Evolutionary conservation across 2,888 invertebrate species (phyloP), one percentile per base, ranked within the genome.

Genomic region (Leptodirus hochenwartii): DNA sequence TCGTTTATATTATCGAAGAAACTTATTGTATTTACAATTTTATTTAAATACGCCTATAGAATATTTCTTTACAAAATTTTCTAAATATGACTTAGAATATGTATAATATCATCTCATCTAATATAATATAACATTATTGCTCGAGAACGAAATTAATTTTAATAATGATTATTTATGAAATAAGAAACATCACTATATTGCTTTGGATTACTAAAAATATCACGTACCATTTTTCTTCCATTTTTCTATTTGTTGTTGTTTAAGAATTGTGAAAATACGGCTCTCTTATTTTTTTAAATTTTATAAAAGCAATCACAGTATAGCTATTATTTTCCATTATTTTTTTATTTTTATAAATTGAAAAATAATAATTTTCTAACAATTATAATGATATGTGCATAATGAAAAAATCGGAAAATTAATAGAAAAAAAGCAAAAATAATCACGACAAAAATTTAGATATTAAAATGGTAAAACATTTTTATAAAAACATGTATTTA

Each of bases 141-240:
- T n/a, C n/a, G n/a, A n/a, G n/a, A n/a, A n/a, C n/a, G n/a, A 27
- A 27, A 10, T 27, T 15, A 15, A 15, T 27, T 16, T 5, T 15
- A 9, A 9, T 15, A 12, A n/a, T 27, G 11, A 15, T 22, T 20
- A 9, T 17, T 23, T 23, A 29, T 5, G 20, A 20, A 20, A 20
- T 20, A 8, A 20, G n/a, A 28, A 33, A 38, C 33, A 32, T 37
- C 41, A 31, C 34, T 27, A 47, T 55, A 54, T 55, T 55, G 55
- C 55, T 55, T 55, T 49, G 45, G 47, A 50, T 54, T 53, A 51
- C 52, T 48, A 53, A 55, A 53, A 54, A 55, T 55, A 55, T 55
- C 55, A 55, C 55, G 50, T 30, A 37, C 32, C 29, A 28, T 25
- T 33, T 9, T 24, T 25, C 16, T 29, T 29, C 22, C 12, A 5